Evolutionary conservation across 2,888 invertebrate species (phyloP), one percentile per base, ranked within the genome.

Genomic region (Napeogenes inachia): DNA sequence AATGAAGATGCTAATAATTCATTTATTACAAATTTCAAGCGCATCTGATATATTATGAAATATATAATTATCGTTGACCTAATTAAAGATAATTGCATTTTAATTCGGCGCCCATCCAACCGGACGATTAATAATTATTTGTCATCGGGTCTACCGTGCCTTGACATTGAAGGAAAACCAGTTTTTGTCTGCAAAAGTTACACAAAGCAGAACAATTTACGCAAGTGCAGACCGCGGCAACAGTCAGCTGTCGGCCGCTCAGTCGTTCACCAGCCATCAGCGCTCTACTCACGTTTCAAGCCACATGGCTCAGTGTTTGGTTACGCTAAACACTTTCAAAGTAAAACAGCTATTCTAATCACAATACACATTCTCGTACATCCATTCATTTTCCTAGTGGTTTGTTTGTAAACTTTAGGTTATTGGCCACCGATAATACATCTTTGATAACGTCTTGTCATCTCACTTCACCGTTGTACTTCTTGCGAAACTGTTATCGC

Each of bases 161-260:
- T 67, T 71, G 72, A 73, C 71, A 74, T 71, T 73, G 72, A 70
- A 65, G 66, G 62, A 65, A 68, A 78, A 74, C 77, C 71, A 75
- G 77, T 78, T 79, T 67, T 68, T 65, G 65, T 77, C 78, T 77
- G 75, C 75, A 76, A 80, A 81, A 76, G 69, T 87, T 87, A 83
- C 80, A 84, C 87, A 85, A 87, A 78, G 76, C 78, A 76, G 77
- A 78, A 76, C 73, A 74, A 78, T 84, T 85, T 86, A 73, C 84
- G 85, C 82, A 85, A 85, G 81, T 68, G 67, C 60, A 70, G 70
- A 71, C 70, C 68, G 71, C 68, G 73, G 68, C 71, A 68, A 68
- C 71, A 54, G 66, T 61, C 21, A 35, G 55, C 59, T 38, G 63
- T 53, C 50, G 57, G 55, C 56, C 55, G 21, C 57, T 61, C 35